phyloP scores from a whole-genome alignment of 2,113 vertebrate species.

The Poecilia latipinna region DNA sequence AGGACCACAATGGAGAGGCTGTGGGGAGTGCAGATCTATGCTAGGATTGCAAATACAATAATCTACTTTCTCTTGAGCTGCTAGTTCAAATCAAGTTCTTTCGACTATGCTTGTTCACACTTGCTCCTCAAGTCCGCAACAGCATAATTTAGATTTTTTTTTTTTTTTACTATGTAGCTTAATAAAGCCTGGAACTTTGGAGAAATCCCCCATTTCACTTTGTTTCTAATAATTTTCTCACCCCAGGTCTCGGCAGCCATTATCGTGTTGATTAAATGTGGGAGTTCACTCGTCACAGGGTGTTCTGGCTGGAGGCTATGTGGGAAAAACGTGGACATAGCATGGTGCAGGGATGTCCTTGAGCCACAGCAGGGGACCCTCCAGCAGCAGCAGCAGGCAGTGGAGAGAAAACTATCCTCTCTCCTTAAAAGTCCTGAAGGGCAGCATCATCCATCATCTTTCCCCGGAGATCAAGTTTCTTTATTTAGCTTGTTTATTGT shows the following conservation, averaged over 20 bases:
- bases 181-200: background rate
- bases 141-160: slow-evolving; percentile 15
- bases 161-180: slow-evolving; percentile 3
- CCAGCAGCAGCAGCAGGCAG: slow-evolving; percentile 42
- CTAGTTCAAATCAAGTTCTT: slow-evolving; percentile 24
- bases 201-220: background rate
- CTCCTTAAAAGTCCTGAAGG: slow-evolving; percentile 50
- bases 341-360: slow-evolving; percentile 50
- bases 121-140: slow-evolving; percentile 31
- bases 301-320: slow-evolving; percentile 33
- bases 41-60: slow-evolving; percentile 45
- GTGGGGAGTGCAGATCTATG: slow-evolving; percentile 6
- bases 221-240: slow-evolving; percentile 6
- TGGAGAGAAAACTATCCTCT: slow-evolving; percentile 32
- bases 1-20: slow-evolving; percentile 19
- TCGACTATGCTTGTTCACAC: slow-evolving; percentile 30
- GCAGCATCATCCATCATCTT: slow-evolving; percentile 37
- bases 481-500: background rate
- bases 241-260: slow-evolving; percentile 36
- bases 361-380: slow-evolving; percentile 37
- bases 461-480: slow-evolving; percentile 9
- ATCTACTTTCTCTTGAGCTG: slow-evolving; percentile 18
- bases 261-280: slow-evolving; percentile 61
- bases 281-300: slow-evolving; percentile 63
- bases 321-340: slow-evolving; percentile 32